Base-by-base conservation (phyloP, 2,888 invertebrate genomes). In the Chorisops tibialis region DNA sequence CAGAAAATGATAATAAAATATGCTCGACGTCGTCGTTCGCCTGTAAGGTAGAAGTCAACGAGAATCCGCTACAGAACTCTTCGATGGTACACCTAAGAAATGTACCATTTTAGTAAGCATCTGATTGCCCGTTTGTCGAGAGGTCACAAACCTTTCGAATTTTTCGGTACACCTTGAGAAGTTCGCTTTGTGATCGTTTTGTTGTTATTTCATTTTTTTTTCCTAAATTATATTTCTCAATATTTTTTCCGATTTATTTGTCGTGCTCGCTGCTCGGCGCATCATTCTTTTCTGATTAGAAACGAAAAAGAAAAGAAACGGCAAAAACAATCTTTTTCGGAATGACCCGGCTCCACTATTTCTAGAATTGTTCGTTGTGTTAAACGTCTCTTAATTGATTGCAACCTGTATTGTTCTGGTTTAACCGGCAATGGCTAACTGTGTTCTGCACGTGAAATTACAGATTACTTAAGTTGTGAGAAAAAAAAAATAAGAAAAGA, bases 111-210 rank as follows among this genome's bases (percentile, higher is more conserved):
- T 75, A 77, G 77, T 77, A 73, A 73, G 73, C 73, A 74, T 75
- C 72, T 73, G 77, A 72, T 75, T 74, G 77, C 75, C 75, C 75
- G 72, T 73, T 74, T 74, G 76, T 74, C 72, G 75, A 76, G 75
- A 75, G 75, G 74, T 72, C 73, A 72, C 68, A 69, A 67, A 67
- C 67, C 66, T 60, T 64, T 56, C 62, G 52, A 22, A 47, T 63
- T 50, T 30, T 60, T 49, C 49, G 50, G 49, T 50, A 43, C 45
- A 56, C 39, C 30, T 56, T 30, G 43, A 45, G 56, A 56, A 30
- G 30, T 56, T 45, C 43, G 45, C 30, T 43, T 43, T 56, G 7
- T 9, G 56, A 56, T 45, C 56, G 45, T 56, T 24, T 30, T 54
- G 41, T 43, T 39, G 1, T 49, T 49, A 12, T 54, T 22, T 18